Evolutionary conservation across 30 jellyfish, hydroid and myxozoan species (phyloP).

Genomic region (Aurelia sp.): DNA sequence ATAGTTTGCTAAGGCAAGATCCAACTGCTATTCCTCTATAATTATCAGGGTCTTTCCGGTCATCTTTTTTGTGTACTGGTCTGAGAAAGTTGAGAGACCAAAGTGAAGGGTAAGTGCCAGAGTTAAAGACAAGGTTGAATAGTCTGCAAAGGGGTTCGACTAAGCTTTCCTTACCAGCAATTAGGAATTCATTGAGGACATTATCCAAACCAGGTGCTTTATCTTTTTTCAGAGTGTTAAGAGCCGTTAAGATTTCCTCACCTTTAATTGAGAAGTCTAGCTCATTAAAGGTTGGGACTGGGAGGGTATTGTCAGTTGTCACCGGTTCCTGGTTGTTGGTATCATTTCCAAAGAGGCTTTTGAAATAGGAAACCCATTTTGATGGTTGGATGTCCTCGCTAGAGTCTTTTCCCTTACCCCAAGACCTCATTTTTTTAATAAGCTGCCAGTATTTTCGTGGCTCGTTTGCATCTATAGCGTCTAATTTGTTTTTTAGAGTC

Average conservation of each 20-base stretch:
- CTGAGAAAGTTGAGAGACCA: conserved; percentile 23
- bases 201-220: conserved; percentile 29
- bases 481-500: not conserved
- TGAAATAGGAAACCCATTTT: conserved; percentile 10
- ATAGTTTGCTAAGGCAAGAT: conserved; percentile 29
- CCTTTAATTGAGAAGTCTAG: conserved; percentile 8
- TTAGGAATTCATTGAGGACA: conserved; percentile 16
- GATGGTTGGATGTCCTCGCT: conserved; percentile 15
- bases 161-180: conserved; percentile 8
- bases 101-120: conserved; percentile 8
- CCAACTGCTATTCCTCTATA: conserved; percentile 20
- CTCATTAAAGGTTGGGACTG: conserved; percentile 4
- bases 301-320: not conserved
- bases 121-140: conserved; percentile 8
- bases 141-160: not conserved
- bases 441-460: not conserved
- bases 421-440: not conserved
- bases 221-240: not conserved
- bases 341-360: not conserved
- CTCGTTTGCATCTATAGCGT: not conserved
- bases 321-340: not conserved
- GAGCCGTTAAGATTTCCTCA: not conserved
- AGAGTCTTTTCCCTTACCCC: not conserved
- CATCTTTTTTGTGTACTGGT: not conserved
- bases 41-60: conserved; percentile 16